These are phyloP conservation scores for Cryptomyrus ogoouensis DNA, from an alignment of 2,113 vertebrate genomes.

Conservation along the genomic window DNA sequence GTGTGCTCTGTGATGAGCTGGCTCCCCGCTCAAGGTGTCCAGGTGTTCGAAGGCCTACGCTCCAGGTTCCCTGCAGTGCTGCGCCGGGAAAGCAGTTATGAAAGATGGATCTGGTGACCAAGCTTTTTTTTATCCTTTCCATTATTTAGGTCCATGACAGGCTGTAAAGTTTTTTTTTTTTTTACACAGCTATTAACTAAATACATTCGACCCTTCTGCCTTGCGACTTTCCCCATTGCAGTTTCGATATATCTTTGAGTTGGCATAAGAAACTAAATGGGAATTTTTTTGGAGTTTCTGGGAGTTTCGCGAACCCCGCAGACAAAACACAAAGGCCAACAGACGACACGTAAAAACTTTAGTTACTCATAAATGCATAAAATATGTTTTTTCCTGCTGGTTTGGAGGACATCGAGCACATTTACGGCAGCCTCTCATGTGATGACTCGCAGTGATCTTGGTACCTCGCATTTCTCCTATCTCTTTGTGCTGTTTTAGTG, in stretches of 20 bases:
- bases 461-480: background rate
- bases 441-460: background rate
- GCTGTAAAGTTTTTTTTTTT: background rate
- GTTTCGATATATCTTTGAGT: background rate
- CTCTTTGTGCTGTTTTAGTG: background rate
- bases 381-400: background rate
- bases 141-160: background rate
- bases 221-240: background rate
- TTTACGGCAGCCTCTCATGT: background rate
- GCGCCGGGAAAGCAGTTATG: background rate
- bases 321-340: background rate
- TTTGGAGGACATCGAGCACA: background rate
- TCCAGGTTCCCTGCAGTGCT: background rate
- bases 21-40: background rate
- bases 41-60: background rate
- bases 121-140: background rate
- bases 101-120: background rate
- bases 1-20: background rate
- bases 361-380: background rate
- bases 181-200: background rate
- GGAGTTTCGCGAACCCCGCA: background rate
- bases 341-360: background rate
- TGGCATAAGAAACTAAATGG: background rate
- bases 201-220: background rate
- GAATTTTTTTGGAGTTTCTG: background rate